A percentile compares a stretch with the other conserved stretches of the same genome.
Conservation (phyloP, 2,113 vertebrate genomes). For the Phylloscopus trochilus region DNA sequence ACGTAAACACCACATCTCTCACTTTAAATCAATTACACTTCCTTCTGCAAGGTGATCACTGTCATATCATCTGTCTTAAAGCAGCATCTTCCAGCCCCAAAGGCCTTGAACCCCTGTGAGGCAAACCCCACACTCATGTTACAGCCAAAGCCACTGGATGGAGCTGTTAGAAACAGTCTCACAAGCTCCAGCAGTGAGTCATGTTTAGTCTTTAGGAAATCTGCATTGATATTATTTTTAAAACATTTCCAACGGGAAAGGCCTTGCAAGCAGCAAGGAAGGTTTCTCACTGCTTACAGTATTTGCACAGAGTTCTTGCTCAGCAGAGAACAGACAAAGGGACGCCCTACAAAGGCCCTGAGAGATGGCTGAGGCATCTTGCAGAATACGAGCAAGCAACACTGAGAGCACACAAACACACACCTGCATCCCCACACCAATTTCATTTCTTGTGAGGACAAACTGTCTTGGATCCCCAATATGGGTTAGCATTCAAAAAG, state of each 20-base stretch:
- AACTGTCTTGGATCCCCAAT: background rate
- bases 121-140: background rate
- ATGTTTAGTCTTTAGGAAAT: background rate
- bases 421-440: background rate
- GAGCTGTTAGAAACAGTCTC: constrained; percentile 32
- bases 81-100: background rate
- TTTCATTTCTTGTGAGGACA: background rate
- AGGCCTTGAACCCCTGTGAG: background rate
- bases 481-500: background rate
- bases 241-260: background rate
- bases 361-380: background rate
- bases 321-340: background rate
- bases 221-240: background rate
- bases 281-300: background rate
- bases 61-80: background rate
- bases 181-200: background rate
- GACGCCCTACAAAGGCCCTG: background rate
- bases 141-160: constrained; percentile 32
- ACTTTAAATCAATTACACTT: background rate
- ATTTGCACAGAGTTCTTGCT: background rate
- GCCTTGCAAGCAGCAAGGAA: background rate
- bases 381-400: background rate
- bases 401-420: background rate
- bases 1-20: background rate
- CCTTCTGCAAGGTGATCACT: background rate